These are phyloP conservation scores for Anorthoa munda DNA, from an alignment of 2,888 invertebrate species.

Conservation along the genomic window DNA sequence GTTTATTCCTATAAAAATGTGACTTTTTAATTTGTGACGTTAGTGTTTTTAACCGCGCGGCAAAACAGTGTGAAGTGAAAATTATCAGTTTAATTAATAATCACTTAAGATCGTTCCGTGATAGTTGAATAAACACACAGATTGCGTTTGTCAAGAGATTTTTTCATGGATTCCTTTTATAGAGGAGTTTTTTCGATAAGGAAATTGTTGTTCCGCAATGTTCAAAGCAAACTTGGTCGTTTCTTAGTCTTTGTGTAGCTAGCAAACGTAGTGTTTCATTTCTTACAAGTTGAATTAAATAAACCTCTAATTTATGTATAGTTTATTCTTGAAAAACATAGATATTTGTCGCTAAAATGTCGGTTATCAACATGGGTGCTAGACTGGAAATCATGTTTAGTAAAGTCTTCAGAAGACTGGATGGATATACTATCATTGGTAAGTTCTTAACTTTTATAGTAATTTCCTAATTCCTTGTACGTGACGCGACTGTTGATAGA, in stretches of 20 bases:
- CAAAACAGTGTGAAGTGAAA: conserved; percentile 40
- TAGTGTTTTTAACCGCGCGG: conserved; percentile 11
- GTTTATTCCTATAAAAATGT: conserved; percentile 33
- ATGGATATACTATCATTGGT: conserved; percentile 84
- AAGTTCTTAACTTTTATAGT: conserved; percentile 48
- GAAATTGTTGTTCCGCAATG: conserved; percentile 61
- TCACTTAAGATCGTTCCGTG: conserved; percentile 32
- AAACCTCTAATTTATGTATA: neutral
- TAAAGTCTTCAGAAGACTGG: conserved; percentile 77
- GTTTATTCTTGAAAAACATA: neutral
- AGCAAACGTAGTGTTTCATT: conserved; percentile 44
- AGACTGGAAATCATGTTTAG: conserved; percentile 76
- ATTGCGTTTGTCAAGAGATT: conserved; percentile 51
- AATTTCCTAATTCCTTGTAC: neutral
- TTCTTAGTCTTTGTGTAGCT: conserved; percentile 57
- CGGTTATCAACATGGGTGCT: conserved; percentile 68
- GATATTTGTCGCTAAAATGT: conserved; percentile 60
- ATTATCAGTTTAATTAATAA: conserved; percentile 57
- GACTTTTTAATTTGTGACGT: conserved; percentile 31
- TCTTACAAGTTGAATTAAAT: conserved; percentile 7
- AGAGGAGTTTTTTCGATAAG: conserved; percentile 62
- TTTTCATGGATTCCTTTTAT: conserved; percentile 50
- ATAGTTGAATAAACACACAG: conserved; percentile 55
- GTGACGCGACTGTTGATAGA: conserved; percentile 19
- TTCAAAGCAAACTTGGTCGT: conserved; percentile 37